Percentiles rank a stretch among this genome's conserved stretches.
These are phyloP conservation scores for Caenorhabditis sulstoni DNA, from an alignment of 2,888 invertebrate species.

Conservation along the genomic window DNA sequence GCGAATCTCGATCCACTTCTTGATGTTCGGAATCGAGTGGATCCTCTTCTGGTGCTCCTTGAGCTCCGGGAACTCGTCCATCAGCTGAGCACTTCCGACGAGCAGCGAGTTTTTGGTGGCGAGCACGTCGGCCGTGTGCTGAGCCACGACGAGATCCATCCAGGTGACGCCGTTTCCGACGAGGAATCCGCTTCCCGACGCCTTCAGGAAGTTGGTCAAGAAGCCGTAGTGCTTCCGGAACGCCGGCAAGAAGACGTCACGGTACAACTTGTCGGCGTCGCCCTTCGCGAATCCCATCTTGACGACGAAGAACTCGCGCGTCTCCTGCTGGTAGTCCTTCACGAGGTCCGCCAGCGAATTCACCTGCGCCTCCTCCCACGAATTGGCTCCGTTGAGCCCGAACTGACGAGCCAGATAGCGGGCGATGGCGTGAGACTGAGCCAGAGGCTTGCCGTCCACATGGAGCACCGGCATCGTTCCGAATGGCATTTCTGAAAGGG, in stretches of 20 bases:
- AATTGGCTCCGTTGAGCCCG: slow-evolving; percentile 66
- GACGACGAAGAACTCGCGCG: slow-evolving; percentile 56
- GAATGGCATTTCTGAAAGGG: slow-evolving; percentile 65
- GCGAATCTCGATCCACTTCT: slow-evolving; percentile 70
- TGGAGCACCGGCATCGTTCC: slow-evolving; percentile 71
- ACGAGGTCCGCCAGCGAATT: slow-evolving; percentile 70
- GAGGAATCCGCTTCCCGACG: slow-evolving; percentile 69
- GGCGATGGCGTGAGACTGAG: slow-evolving; percentile 68
- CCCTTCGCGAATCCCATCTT: slow-evolving; percentile 64
- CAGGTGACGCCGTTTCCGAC: slow-evolving; percentile 69
- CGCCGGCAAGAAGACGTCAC: slow-evolving; percentile 47
- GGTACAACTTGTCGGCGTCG: slow-evolving; percentile 55
- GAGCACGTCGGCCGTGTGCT: slow-evolving; percentile 65
- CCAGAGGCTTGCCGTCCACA: slow-evolving; percentile 69
- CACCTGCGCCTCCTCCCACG: slow-evolving; percentile 67
- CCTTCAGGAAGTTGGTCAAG: slow-evolving; percentile 44
- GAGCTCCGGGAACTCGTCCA: slow-evolving; percentile 69
- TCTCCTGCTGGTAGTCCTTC: slow-evolving; percentile 64
- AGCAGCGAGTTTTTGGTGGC: neutral
- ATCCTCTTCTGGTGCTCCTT: slow-evolving; percentile 69
- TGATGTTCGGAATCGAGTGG: slow-evolving; percentile 67
- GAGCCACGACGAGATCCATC: slow-evolving; percentile 72
- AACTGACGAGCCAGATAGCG: slow-evolving; percentile 66
- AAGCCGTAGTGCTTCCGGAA: slow-evolving; percentile 31
- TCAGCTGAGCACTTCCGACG: slow-evolving; percentile 38